Percentiles rank a stretch among this genome's conserved stretches.
These are phyloP conservation scores for Dreissena polymorpha DNA, from an alignment of 1,140 invertebrate genomes.

Conservation along the genomic window DNA sequence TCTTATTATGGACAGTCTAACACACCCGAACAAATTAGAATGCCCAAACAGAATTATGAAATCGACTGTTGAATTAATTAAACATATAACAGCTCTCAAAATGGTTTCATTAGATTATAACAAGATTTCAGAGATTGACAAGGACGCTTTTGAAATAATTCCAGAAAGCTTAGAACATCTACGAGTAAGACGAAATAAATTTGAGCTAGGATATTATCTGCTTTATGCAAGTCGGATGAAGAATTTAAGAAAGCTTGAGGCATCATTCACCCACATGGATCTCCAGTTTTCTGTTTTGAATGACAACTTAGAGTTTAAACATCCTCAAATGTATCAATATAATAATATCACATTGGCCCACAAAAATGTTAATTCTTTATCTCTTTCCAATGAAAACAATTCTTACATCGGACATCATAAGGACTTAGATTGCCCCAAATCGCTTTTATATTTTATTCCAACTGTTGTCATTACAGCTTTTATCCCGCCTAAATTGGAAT, in stretches of 20 bases:
- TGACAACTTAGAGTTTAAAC: not conserved
- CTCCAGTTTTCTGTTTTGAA: not conserved
- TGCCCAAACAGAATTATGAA: not conserved
- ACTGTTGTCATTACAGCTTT: not conserved
- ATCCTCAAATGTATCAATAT: not conserved
- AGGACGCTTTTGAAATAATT: not conserved
- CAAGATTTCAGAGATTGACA: not conserved
- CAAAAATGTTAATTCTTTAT: not conserved
- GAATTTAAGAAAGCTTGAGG: conserved; percentile 4
- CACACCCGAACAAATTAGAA: not conserved
- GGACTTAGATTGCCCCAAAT: not conserved
- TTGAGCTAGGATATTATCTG: conserved; percentile 5
- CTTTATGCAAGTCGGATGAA: not conserved
- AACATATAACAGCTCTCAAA: not conserved
- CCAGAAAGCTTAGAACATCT: not conserved
- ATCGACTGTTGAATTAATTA: not conserved
- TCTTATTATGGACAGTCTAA: not conserved
- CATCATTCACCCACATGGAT: conserved; percentile 5
- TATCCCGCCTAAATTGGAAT: conserved; percentile 25
- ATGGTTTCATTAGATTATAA: conserved; percentile 23
- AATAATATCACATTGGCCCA: not conserved
- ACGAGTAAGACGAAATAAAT: not conserved
- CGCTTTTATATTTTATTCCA: not conserved
- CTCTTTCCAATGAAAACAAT: not conserved
- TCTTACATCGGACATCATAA: not conserved